Conservation (phyloP, 1,140 invertebrate genomes). For the Metopolophium dirhodum region DNA sequence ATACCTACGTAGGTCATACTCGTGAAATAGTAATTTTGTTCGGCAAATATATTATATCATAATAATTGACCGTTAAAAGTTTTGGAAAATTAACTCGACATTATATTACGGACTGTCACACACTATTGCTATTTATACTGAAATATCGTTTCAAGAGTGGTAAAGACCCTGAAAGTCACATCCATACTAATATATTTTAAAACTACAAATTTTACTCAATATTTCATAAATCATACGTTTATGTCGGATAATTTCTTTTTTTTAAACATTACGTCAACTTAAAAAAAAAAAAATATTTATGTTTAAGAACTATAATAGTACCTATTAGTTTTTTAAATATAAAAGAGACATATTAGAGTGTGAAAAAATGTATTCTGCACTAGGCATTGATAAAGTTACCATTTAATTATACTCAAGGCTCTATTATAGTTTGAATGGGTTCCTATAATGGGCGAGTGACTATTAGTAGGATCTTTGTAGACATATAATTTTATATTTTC, state of each 20-base stretch:
- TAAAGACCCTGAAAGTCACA: not conserved
- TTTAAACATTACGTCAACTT: not conserved
- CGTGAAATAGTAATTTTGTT: not conserved
- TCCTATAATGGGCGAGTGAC: no score
- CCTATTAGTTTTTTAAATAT: no score
- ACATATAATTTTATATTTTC: not conserved
- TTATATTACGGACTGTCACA: not conserved
- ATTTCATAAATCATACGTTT: not conserved
- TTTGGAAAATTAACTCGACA: not conserved
- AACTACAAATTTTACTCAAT: not conserved
- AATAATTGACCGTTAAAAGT: not conserved
- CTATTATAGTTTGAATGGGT: no score
- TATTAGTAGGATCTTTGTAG: not conserved
- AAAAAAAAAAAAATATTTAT: no score
- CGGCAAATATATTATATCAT: not conserved
- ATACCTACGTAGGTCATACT: no score
- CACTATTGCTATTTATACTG: not conserved
- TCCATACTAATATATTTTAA: not conserved
- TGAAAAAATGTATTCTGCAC: no score
- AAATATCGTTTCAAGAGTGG: not conserved
- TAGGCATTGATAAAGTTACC: no score
- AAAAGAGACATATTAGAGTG: no score
- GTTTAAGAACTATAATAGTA: no score
- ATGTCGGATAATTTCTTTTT: not conserved
- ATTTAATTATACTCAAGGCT: no score